Conservation (phyloP, 1,140 invertebrate genomes). For the Trinorchestia longiramus region DNA sequence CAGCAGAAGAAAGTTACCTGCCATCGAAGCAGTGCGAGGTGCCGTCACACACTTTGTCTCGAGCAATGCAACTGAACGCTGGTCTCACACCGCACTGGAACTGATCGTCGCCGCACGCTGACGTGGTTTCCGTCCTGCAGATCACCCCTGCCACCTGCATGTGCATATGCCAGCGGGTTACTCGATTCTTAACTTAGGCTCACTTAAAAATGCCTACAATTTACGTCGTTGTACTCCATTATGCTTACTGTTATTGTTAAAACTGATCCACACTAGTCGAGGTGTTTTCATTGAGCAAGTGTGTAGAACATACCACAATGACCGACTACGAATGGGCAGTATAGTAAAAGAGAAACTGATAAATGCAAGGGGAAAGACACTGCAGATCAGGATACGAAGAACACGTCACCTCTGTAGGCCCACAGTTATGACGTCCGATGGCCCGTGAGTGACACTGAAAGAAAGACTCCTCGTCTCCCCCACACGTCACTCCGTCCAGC, state of each 20-base stretch:
- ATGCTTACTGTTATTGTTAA: not conserved
- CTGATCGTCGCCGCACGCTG: slow-evolving; percentile 19
- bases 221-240: not conserved
- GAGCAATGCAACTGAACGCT: slow-evolving; percentile 73
- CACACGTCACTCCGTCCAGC: slow-evolving; percentile 57
- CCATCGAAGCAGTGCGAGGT: slow-evolving; percentile 78
- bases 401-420: slow-evolving; percentile 57
- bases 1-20: slow-evolving; percentile 46
- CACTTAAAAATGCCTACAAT: not conserved
- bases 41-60: slow-evolving; percentile 79
- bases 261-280: not conserved
- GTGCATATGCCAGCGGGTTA: not conserved
- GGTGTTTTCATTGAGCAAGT: not conserved
- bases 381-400: not conserved
- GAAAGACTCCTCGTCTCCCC: slow-evolving; percentile 6
- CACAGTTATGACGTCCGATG: slow-evolving; percentile 60
- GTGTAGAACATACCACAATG: not conserved
- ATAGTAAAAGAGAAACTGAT: not conserved
- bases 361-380: not conserved
- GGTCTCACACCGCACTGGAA: slow-evolving; percentile 57
- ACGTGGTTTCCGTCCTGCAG: slow-evolving; percentile 11
- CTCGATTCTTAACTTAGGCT: not conserved
- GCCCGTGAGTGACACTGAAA: slow-evolving; percentile 57
- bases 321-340: not conserved
- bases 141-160: slow-evolving; percentile 63